Evolutionary conservation across 2,113 vertebrate species (phyloP).

Genomic region (Acanthisitta chloris): DNA sequence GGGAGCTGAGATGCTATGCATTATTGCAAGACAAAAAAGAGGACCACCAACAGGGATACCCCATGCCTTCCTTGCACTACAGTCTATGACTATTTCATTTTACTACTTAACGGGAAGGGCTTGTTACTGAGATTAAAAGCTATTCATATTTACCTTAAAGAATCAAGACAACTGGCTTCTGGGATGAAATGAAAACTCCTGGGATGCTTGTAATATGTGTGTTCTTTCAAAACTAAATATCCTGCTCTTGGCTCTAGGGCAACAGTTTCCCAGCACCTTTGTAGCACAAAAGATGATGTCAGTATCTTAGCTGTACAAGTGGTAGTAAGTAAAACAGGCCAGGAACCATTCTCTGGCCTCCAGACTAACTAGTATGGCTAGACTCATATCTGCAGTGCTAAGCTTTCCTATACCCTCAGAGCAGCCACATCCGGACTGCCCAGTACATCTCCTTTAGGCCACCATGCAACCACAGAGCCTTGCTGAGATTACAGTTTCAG

Average conservation of each 20-base stretch:
- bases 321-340: not conserved
- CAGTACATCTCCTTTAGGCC: not conserved
- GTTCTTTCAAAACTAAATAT: not conserved
- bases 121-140: not conserved
- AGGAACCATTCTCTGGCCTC: not conserved
- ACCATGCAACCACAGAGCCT: not conserved
- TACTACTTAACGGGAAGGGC: not conserved
- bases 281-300: not conserved
- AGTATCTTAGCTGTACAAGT: not conserved
- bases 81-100: not conserved
- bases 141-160: not conserved
- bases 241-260: not conserved
- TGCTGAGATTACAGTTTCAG: not conserved
- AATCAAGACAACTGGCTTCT: not conserved
- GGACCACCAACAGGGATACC: not conserved
- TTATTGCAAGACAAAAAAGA: not conserved
- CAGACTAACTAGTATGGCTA: not conserved
- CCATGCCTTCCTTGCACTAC: not conserved
- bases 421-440: not conserved
- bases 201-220: not conserved
- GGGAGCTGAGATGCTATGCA: not conserved
- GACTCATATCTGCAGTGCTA: not conserved
- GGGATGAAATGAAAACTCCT: not conserved
- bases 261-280: not conserved
- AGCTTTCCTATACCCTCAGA: not conserved